Percentiles rank a stretch among this genome's conserved stretches.
phyloP scores from a whole-genome alignment of 2,113 vertebrate genomes.

The Crocuta crocuta region DNA sequence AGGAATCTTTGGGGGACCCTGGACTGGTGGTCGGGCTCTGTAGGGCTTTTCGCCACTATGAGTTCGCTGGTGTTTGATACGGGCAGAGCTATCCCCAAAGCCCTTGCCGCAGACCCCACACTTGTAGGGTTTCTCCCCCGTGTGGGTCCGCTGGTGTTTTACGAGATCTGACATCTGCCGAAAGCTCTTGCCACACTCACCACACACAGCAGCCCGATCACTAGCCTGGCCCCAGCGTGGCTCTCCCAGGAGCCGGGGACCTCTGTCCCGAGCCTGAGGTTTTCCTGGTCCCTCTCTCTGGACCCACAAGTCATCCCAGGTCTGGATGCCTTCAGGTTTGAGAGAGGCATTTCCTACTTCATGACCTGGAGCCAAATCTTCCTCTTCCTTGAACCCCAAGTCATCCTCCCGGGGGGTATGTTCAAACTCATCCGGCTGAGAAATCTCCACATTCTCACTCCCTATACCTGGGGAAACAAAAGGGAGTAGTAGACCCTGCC shows the following conservation, averaged over 20 bases:
- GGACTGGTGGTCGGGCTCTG: conserved; percentile 65
- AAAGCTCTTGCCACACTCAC: conserved; percentile 81
- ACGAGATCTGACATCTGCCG: conserved; percentile 81
- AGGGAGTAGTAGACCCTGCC: not conserved
- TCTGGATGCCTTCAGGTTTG: conserved; percentile 76
- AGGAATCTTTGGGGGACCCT: conserved; percentile 79
- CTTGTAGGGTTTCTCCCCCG: conserved; percentile 81
- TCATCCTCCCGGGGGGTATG: conserved; percentile 79
- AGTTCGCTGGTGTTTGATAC: conserved; percentile 83
- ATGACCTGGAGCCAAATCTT: conserved; percentile 54
- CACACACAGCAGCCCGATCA: conserved; percentile 76
- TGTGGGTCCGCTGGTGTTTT: conserved; percentile 83
- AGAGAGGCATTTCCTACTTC: conserved; percentile 72
- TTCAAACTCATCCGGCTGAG: conserved; percentile 47
- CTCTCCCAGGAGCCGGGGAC: conserved; percentile 72
- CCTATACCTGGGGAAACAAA: conserved; percentile 68
- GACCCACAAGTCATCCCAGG: conserved; percentile 81
- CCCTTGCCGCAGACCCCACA: conserved; percentile 82
- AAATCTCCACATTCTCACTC: conserved; percentile 50
- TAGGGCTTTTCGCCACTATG: conserved; percentile 82
- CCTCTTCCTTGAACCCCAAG: conserved; percentile 86
- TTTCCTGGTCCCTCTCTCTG: conserved; percentile 75
- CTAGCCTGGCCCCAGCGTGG: conserved; percentile 77
- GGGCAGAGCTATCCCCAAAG: conserved; percentile 82
- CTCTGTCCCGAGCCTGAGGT: conserved; percentile 66